These are phyloP conservation scores for Istiophorus platypterus DNA, from an alignment of 2,113 vertebrate genomes.

Conservation along the genomic window DNA sequence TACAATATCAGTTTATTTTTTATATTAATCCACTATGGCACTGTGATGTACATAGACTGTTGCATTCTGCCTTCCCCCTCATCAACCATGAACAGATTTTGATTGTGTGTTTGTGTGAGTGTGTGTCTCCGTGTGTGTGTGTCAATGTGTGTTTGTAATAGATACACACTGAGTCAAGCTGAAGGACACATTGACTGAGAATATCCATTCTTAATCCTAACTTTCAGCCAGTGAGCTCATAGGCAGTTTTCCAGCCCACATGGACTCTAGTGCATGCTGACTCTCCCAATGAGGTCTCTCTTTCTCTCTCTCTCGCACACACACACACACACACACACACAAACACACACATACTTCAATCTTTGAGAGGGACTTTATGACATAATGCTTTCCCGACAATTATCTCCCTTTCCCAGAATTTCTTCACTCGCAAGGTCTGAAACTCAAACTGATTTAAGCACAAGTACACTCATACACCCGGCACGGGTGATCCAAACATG, in stretches of 20 bases:
- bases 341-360: constrained; percentile 5
- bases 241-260: constrained; percentile 37
- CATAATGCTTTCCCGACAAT: no score
- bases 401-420: no score
- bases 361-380: no score
- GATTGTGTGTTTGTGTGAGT: not conserved
- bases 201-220: constrained; percentile 38
- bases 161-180: constrained; percentile 31
- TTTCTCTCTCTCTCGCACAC: constrained; percentile 9
- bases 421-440: no score
- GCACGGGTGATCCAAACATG: not conserved
- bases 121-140: constrained; percentile 5
- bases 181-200: constrained; percentile 54
- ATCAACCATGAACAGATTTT: no score
- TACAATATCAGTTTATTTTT: no score
- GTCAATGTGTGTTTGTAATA: not conserved
- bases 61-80: no score
- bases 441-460: not conserved
- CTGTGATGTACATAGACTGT: no score
- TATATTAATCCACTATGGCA: no score
- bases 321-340: constrained; percentile 7
- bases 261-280: constrained; percentile 37
- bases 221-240: constrained; percentile 42
- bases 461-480: not conserved
- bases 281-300: constrained; percentile 5